These are phyloP conservation scores for Lasioglossum zephyrum DNA, from an alignment of 2,888 invertebrate species.

Conservation along the genomic window DNA sequence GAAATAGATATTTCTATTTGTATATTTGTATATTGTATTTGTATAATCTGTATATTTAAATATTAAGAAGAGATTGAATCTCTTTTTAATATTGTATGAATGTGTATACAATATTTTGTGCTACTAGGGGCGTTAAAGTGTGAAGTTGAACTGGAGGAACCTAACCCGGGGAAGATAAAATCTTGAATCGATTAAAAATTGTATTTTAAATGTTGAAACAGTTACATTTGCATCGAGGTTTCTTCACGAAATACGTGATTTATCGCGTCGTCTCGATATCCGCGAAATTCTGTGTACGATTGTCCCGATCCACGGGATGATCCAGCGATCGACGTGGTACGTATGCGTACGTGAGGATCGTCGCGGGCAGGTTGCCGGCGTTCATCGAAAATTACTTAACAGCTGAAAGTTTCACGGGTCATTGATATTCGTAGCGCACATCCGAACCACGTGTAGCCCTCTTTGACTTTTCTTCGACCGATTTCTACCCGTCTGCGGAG, in stretches of 20 bases:
- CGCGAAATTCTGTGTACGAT: constrained; percentile 8
- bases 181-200: neutral
- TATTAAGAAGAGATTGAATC: too few species aligned
- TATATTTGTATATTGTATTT: too few species aligned
- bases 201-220: neutral
- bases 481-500: constrained; percentile 52
- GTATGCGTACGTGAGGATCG: constrained; percentile 39
- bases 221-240: neutral
- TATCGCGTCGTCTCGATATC: neutral
- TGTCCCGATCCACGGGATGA: neutral
- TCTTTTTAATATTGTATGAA: too few species aligned
- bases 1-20: too few species aligned
- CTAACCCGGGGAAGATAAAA: neutral
- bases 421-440: constrained; percentile 74
- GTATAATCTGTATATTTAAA: too few species aligned
- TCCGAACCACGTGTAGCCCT: constrained; percentile 54
- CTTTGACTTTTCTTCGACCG: constrained; percentile 45
- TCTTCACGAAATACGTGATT: neutral
- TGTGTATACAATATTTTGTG: too few species aligned
- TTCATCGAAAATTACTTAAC: constrained; percentile 74
- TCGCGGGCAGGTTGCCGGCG: constrained; percentile 31
- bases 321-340: constrained; percentile 27
- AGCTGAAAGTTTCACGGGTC: constrained; percentile 74
- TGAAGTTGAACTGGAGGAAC: neutral
- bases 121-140: too few species aligned